phyloP scores from a whole-genome alignment of 2,113 vertebrate species.

The Notiomystis cincta region DNA sequence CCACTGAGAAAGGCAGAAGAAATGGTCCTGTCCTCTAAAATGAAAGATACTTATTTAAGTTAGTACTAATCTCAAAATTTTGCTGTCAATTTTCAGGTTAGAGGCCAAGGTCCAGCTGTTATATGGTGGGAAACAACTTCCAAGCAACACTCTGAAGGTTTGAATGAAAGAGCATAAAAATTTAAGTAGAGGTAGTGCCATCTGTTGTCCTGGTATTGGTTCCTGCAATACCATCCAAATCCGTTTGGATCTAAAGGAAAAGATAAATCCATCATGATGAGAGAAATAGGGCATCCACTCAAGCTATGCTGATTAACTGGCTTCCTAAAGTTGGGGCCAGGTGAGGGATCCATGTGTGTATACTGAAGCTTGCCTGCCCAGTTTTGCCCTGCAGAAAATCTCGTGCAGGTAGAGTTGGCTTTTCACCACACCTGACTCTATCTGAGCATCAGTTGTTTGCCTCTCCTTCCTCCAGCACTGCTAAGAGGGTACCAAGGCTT shows the following conservation, averaged over 20 bases:
- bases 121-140: background rate
- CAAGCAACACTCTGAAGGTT: background rate
- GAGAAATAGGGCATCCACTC: background rate
- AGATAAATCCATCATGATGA: background rate
- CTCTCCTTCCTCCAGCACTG: background rate
- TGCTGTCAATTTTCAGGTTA: background rate
- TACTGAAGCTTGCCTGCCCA: background rate
- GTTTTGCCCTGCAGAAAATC: background rate
- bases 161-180: background rate
- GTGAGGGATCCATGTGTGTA: background rate
- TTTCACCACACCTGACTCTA: background rate
- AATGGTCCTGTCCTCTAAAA: background rate
- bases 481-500: background rate
- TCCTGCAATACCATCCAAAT: background rate
- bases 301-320: accelerated
- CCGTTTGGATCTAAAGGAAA: background rate
- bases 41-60: background rate
- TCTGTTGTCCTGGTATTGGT: background rate
- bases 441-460: background rate
- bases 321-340: background rate
- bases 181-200: background rate
- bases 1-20: background rate
- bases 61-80: background rate
- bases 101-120: background rate
- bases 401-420: background rate